These are phyloP conservation scores for Parapristionchus giblindavisi DNA, from an alignment of 2,888 invertebrate genomes.

Conservation along the genomic window DNA sequence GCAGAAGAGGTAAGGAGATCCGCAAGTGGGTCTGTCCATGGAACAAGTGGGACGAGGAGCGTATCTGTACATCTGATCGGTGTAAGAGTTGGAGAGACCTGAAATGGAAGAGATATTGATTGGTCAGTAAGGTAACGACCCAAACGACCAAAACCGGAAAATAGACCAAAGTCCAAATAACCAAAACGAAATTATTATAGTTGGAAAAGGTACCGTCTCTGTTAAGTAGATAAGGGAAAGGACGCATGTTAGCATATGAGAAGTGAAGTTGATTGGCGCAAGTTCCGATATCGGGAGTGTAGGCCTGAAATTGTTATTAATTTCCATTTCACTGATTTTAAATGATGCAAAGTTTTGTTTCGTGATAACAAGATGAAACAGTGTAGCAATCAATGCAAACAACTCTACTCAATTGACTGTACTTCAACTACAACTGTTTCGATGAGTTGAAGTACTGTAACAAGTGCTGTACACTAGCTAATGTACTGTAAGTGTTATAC, in stretches of 20 bases:
- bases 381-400: too few species aligned
- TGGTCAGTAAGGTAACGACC: too few species aligned
- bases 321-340: too few species aligned
- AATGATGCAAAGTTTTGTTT: too few species aligned
- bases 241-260: constrained; percentile 66
- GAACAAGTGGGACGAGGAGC: constrained; percentile 67
- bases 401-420: too few species aligned
- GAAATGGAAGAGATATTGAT: neutral
- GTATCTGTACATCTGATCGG: constrained; percentile 68
- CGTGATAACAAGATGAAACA: too few species aligned
- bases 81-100: constrained; percentile 67
- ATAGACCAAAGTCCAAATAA: neutral
- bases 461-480: too few species aligned
- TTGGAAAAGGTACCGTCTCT: constrained; percentile 55
- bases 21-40: constrained; percentile 61
- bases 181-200: too few species aligned
- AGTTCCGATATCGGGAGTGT: constrained; percentile 61
- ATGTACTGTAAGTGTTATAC: neutral
- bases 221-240: constrained; percentile 65
- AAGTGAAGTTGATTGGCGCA: constrained; percentile 68
- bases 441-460: too few species aligned
- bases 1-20: constrained; percentile 67
- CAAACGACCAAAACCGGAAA: too few species aligned
- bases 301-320: constrained; percentile 49
- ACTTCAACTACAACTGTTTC: too few species aligned